Evolutionary conservation across 2,797 vertebrate species (phyloP).

Genomic region (Lepus townsendii): DNA sequence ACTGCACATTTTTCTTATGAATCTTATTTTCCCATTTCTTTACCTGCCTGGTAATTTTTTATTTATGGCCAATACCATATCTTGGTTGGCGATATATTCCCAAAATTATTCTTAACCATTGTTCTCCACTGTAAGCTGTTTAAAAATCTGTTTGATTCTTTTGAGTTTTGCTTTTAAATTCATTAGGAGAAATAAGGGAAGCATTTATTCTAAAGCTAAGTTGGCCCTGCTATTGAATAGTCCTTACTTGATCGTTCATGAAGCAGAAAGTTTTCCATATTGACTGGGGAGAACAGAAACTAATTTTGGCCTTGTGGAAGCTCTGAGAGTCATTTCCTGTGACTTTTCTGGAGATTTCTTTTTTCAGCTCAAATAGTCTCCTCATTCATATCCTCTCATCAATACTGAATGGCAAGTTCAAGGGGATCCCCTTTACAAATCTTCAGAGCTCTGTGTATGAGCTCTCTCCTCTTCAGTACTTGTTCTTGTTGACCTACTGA

Average conservation of each 20-base stretch:
- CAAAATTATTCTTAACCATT: neutral
- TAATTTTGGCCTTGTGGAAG: neutral
- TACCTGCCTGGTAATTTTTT: neutral
- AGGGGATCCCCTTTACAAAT: neutral
- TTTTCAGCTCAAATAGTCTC: neutral
- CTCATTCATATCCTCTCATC: neutral
- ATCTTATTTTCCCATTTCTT: constrained; percentile 7
- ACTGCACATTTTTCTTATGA: neutral
- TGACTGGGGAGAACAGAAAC: neutral
- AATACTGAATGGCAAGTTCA: neutral
- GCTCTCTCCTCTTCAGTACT: neutral
- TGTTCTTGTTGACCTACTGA: neutral
- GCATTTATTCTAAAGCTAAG: constrained; percentile 38
- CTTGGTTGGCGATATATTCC: neutral
- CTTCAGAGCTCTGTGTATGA: neutral
- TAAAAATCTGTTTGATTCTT: constrained; percentile 29
- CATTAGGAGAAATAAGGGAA: neutral
- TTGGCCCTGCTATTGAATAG: neutral
- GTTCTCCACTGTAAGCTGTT: neutral
- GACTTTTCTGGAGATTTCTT: neutral
- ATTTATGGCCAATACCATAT: neutral
- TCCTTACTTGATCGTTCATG: neutral
- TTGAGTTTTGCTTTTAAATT: constrained; percentile 7
- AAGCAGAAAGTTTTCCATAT: neutral
- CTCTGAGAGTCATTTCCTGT: constrained; percentile 14